Conservation (phyloP, 1,140 invertebrate species). For the Drosophila sturtevanti region DNA sequence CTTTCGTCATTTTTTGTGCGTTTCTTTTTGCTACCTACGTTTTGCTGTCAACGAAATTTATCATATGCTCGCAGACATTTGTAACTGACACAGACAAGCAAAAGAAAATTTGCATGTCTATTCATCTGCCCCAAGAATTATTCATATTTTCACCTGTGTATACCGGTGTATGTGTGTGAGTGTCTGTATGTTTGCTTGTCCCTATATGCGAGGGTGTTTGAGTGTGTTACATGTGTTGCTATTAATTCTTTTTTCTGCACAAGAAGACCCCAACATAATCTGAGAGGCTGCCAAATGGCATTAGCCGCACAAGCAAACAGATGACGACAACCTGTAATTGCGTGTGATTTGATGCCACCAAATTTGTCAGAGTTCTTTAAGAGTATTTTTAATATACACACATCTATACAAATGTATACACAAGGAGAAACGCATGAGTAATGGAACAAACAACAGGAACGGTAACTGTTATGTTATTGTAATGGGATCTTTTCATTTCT, state of each 20-base stretch:
- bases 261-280: conserved; percentile 41
- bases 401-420: no score
- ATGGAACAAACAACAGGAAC: no score
- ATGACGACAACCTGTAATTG: conserved; percentile 32
- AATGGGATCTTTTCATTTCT: no score
- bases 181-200: background rate
- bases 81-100: conserved; percentile 47
- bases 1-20: conserved; percentile 27
- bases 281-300: conserved; percentile 25
- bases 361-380: background rate
- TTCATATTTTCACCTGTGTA: conserved; percentile 60
- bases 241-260: conserved; percentile 48
- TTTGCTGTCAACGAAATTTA: conserved; percentile 63
- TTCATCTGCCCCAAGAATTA: conserved; percentile 54
- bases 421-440: no score
- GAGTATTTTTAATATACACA: background rate
- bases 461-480: no score
- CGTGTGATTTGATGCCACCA: conserved; percentile 11
- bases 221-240: conserved; percentile 54
- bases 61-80: conserved; percentile 66
- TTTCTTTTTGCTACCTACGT: background rate
- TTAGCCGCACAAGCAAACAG: conserved; percentile 38
- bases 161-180: background rate
- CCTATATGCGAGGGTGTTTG: no score
- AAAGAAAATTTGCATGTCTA: conserved; percentile 57